These are phyloP conservation scores for Lagorchestes hirsutus DNA, from an alignment of 2,797 vertebrate genomes.

Conservation along the genomic window DNA sequence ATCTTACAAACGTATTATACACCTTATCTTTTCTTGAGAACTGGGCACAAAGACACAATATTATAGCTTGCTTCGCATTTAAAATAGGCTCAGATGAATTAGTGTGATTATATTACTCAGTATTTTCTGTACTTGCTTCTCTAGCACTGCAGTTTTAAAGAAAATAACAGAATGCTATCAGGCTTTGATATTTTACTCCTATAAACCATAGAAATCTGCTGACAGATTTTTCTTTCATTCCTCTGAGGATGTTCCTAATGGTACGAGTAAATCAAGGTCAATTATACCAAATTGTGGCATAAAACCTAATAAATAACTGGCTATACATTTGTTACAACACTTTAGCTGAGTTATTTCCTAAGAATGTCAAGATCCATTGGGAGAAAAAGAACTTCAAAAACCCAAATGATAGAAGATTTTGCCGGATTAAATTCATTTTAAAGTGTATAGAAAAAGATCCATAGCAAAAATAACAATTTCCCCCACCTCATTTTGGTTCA, in stretches of 20 bases:
- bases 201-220: slow-evolving; percentile 51
- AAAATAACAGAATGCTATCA: slow-evolving; percentile 17
- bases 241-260: slow-evolving; percentile 73
- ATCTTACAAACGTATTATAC: background rate
- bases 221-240: slow-evolving; percentile 62
- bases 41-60: slow-evolving; percentile 23
- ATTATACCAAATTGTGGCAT: slow-evolving; percentile 74
- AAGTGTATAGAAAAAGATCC: slow-evolving; percentile 50
- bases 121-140: slow-evolving; percentile 57
- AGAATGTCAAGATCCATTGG: slow-evolving; percentile 44
- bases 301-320: slow-evolving; percentile 75
- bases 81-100: background rate
- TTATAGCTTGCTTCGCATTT: slow-evolving; percentile 33
- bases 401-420: slow-evolving; percentile 68
- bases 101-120: slow-evolving; percentile 52
- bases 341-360: slow-evolving; percentile 70
- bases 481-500: background rate
- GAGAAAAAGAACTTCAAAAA: slow-evolving; percentile 4
- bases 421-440: slow-evolving; percentile 74
- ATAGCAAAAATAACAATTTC: slow-evolving; percentile 23
- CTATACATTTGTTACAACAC: slow-evolving; percentile 69
- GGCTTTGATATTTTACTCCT: slow-evolving; percentile 48
- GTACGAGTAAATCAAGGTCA: slow-evolving; percentile 77
- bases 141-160: background rate
- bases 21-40: slow-evolving; percentile 25